Percentiles rank a stretch among this genome's conserved stretches.
phyloP scores from a whole-genome alignment of 2,797 vertebrate genomes.

The Monodelphis domestica region DNA sequence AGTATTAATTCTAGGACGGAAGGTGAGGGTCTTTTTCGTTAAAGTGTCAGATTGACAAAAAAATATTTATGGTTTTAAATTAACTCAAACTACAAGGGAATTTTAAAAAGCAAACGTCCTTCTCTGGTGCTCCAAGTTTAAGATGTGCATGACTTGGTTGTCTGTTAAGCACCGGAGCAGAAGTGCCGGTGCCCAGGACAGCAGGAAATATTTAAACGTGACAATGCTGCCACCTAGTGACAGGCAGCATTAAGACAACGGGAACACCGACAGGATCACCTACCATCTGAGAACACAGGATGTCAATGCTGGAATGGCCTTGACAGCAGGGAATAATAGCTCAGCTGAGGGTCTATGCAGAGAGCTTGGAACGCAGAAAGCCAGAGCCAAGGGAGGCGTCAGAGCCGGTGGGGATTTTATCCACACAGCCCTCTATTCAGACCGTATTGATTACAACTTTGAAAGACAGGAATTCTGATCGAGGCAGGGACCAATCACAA shows the following conservation, averaged over 20 bases:
- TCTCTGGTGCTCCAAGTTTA: slow-evolving; percentile 35
- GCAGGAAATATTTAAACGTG: slow-evolving; percentile 32
- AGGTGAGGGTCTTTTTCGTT: too few relatives aligned
- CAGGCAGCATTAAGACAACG: neutral
- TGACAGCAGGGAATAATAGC: neutral
- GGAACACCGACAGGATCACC: neutral
- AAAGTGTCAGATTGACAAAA: neutral
- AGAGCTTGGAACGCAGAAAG: neutral
- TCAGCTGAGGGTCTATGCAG: neutral
- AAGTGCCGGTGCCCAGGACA: neutral
- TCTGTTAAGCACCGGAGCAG: slow-evolving; percentile 21
- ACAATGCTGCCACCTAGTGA: slow-evolving; percentile 76
- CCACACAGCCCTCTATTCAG: neutral
- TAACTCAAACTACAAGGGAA: slow-evolving; percentile 16
- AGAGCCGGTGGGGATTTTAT: neutral
- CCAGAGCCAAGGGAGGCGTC: neutral
- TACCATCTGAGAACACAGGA: too few relatives aligned
- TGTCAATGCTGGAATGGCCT: neutral
- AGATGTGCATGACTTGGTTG: slow-evolving; percentile 12
- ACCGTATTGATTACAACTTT: neutral
- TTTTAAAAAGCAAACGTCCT: neutral
- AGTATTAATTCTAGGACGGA: too few relatives aligned
- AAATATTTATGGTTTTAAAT: slow-evolving; percentile 27
- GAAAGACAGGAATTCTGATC: neutral
- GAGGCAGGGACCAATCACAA: too few relatives aligned